Evolutionary conservation across 2,113 vertebrate genomes (phyloP), one percentile per base, ranked within the genome.

Genomic region (Rhynchopsitta pachyrhyncha): DNA sequence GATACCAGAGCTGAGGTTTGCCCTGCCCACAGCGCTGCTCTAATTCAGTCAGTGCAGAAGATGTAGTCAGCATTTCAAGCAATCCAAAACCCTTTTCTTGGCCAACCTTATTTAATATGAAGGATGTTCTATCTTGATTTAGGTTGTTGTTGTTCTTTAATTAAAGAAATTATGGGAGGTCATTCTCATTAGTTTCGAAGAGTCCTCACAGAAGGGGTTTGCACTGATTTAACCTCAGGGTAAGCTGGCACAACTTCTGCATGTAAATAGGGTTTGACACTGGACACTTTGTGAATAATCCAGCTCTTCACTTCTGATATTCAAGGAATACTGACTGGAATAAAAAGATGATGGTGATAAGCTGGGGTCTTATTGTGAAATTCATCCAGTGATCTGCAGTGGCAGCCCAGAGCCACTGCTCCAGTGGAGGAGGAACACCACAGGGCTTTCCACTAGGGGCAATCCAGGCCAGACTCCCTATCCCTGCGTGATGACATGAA

Each of bases 91-190:
- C 76, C 41, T 96, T 94, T 88, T 50, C 90, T 84, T 88, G 95
- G 92, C 73, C 79, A 86, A 78, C 73, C 82, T 95, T 96, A 95
- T 84, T 96, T 93, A 96, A 95, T 82, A 93, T 20, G 89, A 94
- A 90, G 86, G 74, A 77, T 96, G 92, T 89, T 93, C 96, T 82
- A 94, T 92, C 92, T 91, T 94, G 88, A 91, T 95, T 95, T 93
- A 92, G 91, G 74, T 91, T 31, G 93, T 86, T 93, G 94, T 94
- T 96, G 80, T 96, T 95, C 92, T 93, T 96, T 97, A 96, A 97
- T 95, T 96, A 96, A 97, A 96, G 92, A 95, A 96, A 96, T 95
- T 92, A 94, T 49, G 33, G 59, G 88, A 94, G 93, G 96, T 93
- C 96, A 96, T 92, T 96, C 83, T 96, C 95, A 95, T 96, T 94